Evolutionary conservation across 64 coral and sea anemone genomes (phyloP).

Genomic region (Astreopora myriophthalma): DNA sequence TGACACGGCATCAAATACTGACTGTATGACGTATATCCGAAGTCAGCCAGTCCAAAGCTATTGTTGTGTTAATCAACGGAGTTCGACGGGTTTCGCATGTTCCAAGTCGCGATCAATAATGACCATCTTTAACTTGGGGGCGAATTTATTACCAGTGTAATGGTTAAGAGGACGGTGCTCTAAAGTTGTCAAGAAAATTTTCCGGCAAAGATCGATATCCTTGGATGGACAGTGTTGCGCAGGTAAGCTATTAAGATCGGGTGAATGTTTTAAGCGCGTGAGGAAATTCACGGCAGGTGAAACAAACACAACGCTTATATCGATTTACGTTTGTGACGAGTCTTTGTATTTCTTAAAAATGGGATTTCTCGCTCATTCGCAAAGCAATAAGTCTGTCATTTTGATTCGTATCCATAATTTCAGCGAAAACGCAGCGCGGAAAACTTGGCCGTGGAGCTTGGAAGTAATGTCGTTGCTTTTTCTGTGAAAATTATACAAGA

Average conservation of each 20-base stretch:
- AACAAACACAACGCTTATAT: neutral
- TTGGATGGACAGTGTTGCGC: neutral
- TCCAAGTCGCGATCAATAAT: neutral
- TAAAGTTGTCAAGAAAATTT: neutral
- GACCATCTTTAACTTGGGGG: neutral
- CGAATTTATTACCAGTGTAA: neutral
- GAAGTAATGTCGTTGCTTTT: neutral
- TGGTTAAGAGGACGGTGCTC: neutral
- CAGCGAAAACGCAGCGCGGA: neutral
- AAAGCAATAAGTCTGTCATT: neutral
- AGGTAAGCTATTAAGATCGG: neutral
- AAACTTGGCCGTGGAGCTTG: too few relatives aligned
- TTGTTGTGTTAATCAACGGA: constrained; percentile 22
- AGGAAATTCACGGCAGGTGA: neutral
- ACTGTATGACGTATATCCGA: neutral
- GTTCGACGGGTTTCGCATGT: neutral
- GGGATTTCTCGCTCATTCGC: neutral
- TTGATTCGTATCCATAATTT: neutral
- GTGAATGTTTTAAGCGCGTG: neutral
- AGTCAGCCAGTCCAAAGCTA: neutral
- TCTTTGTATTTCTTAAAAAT: neutral
- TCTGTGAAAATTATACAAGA: neutral
- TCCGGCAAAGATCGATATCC: neutral
- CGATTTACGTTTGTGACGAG: neutral
- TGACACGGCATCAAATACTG: too few relatives aligned